Evolutionary conservation across 1,140 invertebrate species (phyloP).

Genomic region (Drosophila insularis): DNA sequence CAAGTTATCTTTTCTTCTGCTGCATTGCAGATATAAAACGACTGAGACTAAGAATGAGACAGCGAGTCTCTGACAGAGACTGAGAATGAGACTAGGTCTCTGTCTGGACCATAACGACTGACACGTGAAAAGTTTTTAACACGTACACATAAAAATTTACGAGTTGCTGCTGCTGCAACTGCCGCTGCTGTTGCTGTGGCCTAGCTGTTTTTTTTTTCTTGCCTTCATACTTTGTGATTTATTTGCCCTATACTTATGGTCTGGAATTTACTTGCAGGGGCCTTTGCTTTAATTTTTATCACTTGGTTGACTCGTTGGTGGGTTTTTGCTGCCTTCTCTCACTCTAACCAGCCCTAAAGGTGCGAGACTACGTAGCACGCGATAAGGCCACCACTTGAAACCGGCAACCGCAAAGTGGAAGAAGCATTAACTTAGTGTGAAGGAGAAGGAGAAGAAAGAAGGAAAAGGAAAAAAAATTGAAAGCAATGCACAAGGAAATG

Average conservation of each 20-base stretch:
- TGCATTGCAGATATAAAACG: constrained; percentile 67
- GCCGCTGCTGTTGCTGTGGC: constrained; percentile 3
- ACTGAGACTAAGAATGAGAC: constrained; percentile 26
- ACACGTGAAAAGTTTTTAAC: constrained; percentile 70
- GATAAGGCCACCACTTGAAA: constrained; percentile 62
- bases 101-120: constrained; percentile 58
- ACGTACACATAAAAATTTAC: constrained; percentile 60
- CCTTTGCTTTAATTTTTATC: constrained; percentile 55
- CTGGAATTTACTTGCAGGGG: constrained; percentile 38
- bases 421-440: not conserved
- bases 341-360: constrained; percentile 49
- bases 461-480: constrained; percentile 54
- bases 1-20: constrained; percentile 39
- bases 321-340: constrained; percentile 10
- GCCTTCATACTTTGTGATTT: constrained; percentile 42
- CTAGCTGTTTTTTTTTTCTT: constrained; percentile 2
- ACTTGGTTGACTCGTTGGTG: constrained; percentile 30
- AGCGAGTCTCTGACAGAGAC: constrained; percentile 9
- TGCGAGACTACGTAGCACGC: constrained; percentile 66
- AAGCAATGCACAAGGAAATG: constrained; percentile 70
- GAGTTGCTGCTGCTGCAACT: constrained; percentile 30
- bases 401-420: constrained; percentile 51
- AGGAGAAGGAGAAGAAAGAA: not conserved
- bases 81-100: constrained; percentile 35
- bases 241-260: constrained; percentile 39